Evolutionary conservation across 2,888 invertebrate species (phyloP), one percentile per base, ranked within the genome.

Genomic region (Drosophila dives): DNA sequence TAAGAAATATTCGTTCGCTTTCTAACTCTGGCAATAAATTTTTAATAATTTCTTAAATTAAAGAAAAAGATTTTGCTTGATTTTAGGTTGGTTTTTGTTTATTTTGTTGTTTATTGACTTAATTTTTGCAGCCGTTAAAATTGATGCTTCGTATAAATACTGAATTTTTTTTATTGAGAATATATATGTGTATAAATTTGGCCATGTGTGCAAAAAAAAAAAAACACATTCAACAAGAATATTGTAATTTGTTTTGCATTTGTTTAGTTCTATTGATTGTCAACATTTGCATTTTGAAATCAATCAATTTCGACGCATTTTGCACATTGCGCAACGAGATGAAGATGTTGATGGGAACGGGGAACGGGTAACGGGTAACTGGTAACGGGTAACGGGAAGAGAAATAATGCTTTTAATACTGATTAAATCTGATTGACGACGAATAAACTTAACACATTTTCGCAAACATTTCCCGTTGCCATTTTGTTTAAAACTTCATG

Each of bases 371-470:
- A 23, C 23, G 23, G 20, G 40, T 12, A 23, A 4, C 20, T 23
- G 23, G 23, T 23, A 23, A 23, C 23, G 23, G 20, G 40, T 12
- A 23, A 4, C 20, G 29, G 23, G 23, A 15, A 12, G 53, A 26
- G 36, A 17, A n/a, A 26, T 4, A 11, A 12, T 45, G 10, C 65
- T 48, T 32, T 23, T n/a, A 58, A 23, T 36, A 61, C 63, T n/a
- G n/a, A n/a, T n/a, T n/a, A n/a, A 34, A 64, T 53, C 11, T 67
- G 61, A 74, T 85, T 64, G 73, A 70, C 71, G 48, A 32, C 51
- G 45, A 76, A 76, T 79, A 71, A 71, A 71, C 64, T 73, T 48
- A 73, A 69, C 17, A 64, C 65, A 71, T 73, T 75, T 70, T 72
- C 69, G 64, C 72, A 64, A 64, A 56, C 71, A 69, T 75, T 76